phyloP scores from a whole-genome alignment of 2,113 vertebrate species.

The Phyllostomus hastatus region DNA sequence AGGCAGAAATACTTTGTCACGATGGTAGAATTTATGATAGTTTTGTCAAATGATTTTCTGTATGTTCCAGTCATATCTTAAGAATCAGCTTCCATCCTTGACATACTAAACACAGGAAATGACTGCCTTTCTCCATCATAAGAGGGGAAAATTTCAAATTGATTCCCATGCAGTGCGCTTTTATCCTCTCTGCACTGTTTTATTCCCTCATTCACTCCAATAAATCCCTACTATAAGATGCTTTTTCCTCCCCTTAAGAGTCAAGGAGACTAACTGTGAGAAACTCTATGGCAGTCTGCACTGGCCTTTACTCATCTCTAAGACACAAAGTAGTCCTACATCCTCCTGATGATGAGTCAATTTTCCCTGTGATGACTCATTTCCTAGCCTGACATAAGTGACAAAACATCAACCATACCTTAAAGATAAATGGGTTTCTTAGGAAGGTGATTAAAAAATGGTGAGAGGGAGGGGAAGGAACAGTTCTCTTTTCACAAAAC shows the following conservation, averaged over 20 bases:
- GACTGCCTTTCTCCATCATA: not conserved
- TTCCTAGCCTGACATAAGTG: not conserved
- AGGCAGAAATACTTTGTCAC: not conserved
- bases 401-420: not conserved
- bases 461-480: too few relatives aligned
- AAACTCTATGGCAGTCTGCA: not conserved
- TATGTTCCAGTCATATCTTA: not conserved
- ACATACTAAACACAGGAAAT: not conserved
- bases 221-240: not conserved
- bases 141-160: not conserved
- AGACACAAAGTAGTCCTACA: not conserved
- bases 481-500: not conserved
- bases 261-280: not conserved
- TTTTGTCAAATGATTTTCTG: not conserved
- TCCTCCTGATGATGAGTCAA: not conserved
- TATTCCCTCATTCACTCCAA: not conserved
- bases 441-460: not conserved
- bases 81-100: not conserved
- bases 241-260: not conserved
- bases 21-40: not conserved
- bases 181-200: not conserved
- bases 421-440: not conserved
- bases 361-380: not conserved
- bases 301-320: not conserved
- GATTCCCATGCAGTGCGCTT: not conserved